These are phyloP conservation scores for Eristalinus sepulchralis DNA, from an alignment of 2,888 invertebrate genomes.

Conservation along the genomic window DNA sequence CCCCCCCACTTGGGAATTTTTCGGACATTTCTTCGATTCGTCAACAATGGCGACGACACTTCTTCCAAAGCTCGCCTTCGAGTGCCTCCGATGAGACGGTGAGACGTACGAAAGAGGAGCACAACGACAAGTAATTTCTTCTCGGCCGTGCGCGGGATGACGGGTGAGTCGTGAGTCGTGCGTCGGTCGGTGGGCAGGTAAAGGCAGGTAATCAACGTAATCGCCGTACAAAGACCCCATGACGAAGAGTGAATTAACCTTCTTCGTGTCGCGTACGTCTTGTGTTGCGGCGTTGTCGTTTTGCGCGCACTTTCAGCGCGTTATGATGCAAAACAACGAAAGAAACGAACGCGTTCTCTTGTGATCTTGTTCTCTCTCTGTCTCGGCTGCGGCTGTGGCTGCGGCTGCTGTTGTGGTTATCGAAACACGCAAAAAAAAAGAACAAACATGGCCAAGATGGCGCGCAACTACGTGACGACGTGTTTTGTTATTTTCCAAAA, in stretches of 20 bases:
- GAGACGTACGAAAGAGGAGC: not conserved
- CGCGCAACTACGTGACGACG: not conserved
- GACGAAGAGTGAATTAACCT: conserved; percentile 43
- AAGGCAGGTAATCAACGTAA: conserved; percentile 20
- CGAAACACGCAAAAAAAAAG: not conserved
- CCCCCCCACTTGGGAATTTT: not conserved
- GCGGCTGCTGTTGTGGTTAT: too few species aligned
- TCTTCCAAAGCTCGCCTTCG: not conserved
- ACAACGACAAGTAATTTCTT: not conserved
- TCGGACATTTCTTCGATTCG: not conserved
- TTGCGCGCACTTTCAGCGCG: conserved; percentile 1
- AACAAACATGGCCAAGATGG: not conserved
- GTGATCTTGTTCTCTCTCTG: not conserved
- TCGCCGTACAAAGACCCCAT: conserved; percentile 42
- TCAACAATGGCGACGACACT: not conserved
- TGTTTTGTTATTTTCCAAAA: not conserved
- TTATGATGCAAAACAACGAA: not conserved
- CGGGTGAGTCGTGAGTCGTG: not conserved
- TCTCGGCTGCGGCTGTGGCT: not conserved
- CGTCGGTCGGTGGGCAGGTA: not conserved
- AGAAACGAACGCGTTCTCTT: not conserved
- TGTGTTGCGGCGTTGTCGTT: conserved; percentile 8
- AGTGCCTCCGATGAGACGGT: too few species aligned
- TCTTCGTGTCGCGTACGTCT: conserved; percentile 14
- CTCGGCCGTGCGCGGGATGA: not conserved